Evolutionary conservation across 2,888 invertebrate genomes (phyloP), one percentile per base, ranked within the genome.

Genomic region (Eurytoma californica): DNA sequence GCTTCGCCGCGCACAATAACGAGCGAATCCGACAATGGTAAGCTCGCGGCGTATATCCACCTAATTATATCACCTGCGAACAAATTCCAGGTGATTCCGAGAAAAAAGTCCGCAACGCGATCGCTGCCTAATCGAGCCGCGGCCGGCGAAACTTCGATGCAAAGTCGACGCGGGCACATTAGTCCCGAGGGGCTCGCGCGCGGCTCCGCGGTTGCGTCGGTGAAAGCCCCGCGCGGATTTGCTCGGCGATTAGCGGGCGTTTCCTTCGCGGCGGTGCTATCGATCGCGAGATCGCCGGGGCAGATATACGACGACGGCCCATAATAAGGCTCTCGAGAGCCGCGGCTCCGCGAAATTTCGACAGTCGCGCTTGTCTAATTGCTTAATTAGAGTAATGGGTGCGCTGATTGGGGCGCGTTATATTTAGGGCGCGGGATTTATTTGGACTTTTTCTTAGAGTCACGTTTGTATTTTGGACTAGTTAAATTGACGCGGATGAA

Each of bases 241-340:
- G 69, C 69, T 55, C 69, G 55, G 20, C 75, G 75, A 79, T 79
- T 79, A 79, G 73, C 74, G 30, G 69, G 67, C 76, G 73, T 58
- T 81, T 81, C 72, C 69, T 78, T 78, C 72, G 77, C 78, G 20
- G 49, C 47, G 9, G 51, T 53, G 51, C 61, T 76, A 79, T 79
- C 72, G 76, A 81, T 79, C 79, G 77, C 77, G 79, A 72, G 79
- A 81, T 81, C 78, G 72, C 47, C 39, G 55, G 3, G 13, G 18
- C 53, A 72, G 81, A 81, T 81, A 78, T 24, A 2, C 24, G 24
- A 24, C 68, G 65, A 72, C 39, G 70, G 39, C 7, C 63, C 63
- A 24, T 65, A 79, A 81, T 81, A 81, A 81, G 28, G 30, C 30
- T 2, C 30, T 5, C 60, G 24, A 30, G n/a, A 58, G 14, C 18